phyloP scores from a whole-genome alignment of 2,888 invertebrate genomes.

The Cepaea hortensis region DNA sequence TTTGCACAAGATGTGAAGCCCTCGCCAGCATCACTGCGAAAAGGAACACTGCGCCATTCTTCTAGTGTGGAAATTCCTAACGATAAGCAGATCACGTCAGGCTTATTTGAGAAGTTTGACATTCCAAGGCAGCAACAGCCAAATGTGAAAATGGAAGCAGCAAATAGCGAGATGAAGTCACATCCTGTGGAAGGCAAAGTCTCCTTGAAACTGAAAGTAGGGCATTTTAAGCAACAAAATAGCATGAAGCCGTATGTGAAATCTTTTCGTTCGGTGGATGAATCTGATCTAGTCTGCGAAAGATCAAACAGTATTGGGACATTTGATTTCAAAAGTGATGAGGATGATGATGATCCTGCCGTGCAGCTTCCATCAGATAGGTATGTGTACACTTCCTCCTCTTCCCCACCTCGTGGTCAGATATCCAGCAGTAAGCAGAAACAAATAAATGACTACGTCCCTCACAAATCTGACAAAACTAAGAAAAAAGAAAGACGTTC shows the following conservation, averaged over 20 bases:
- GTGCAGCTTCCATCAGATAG: slow-evolving; percentile 51
- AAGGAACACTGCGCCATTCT: slow-evolving; percentile 43
- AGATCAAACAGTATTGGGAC: slow-evolving; percentile 55
- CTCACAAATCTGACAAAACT: slow-evolving; percentile 64
- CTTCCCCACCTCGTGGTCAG: slow-evolving; percentile 64
- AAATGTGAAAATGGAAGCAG: slow-evolving; percentile 36
- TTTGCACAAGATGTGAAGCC: slow-evolving; percentile 47
- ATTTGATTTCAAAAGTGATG: slow-evolving; percentile 71
- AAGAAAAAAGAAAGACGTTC: slow-evolving; percentile 67
- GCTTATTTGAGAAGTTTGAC: slow-evolving; percentile 57
- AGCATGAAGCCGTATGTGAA: slow-evolving; percentile 39
- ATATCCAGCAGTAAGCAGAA: slow-evolving; percentile 65
- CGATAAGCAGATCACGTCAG: slow-evolving; percentile 48
- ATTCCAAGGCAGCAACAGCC: slow-evolving; percentile 45
- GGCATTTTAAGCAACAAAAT: slow-evolving; percentile 47
- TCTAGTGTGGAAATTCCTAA: slow-evolving; percentile 42
- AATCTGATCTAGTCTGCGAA: slow-evolving; percentile 27
- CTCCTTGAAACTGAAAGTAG: slow-evolving; percentile 44
- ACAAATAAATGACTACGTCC: slow-evolving; percentile 29
- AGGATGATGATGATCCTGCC: slow-evolving; percentile 64
- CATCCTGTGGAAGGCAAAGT: slow-evolving; percentile 40
- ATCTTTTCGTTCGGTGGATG: slow-evolving; percentile 34
- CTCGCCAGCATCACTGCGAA: slow-evolving; percentile 32
- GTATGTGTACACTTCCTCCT: slow-evolving; percentile 56
- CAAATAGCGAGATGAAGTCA: slow-evolving; percentile 29